Base-by-base conservation (phyloP, 2,113 vertebrate species). In the Paratilapia polleni region DNA sequence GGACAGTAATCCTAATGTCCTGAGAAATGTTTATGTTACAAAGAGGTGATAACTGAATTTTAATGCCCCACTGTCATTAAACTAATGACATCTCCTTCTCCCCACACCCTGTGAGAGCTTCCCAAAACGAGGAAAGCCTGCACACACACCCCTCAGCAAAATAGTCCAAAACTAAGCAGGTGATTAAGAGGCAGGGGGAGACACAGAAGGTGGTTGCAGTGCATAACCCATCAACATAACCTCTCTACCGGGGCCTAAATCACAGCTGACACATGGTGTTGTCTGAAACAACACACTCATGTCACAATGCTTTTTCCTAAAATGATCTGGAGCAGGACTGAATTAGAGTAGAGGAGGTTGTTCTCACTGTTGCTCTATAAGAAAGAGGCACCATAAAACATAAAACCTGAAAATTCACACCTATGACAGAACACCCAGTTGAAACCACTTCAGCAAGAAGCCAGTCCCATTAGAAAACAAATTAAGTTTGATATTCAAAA, bases 211-310 rank as follows among this genome's bases (percentile, higher is more conserved):
- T 56, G 8, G 57, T 66, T 81, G 61, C 77, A 57, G 56, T 26
- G 43, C 54, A 26, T 83, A 87, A 81, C 38, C 60, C 17, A 58
- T 86, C 78, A 79, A 83, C 83, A 85, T 24, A 73, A 82, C 79
- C 78, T 75, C 80, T 79, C 77, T 62, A 80, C 31, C 81, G n/a
- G 59, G 28, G 70, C 52, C 59, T 63, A 82, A 80, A 90, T 88
- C 84, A 81, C 77, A 87, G 61, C 47, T 61, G 87, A 84, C 82
- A 62, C 28, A 62, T 28, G 8, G 56, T 63, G 82, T 62, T 77
- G 83, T 58, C 49, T 36, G 9, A 60, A 81, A 85, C 64, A 77
- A 61, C 36, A 68, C 13, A 66, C 81, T 66, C 57, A 49, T 22
- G 41, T 57, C 81, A 84, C 62, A 85, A 77, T 52, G 59, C 62